Evolutionary conservation across 2,113 vertebrate genomes (phyloP), one percentile per base, ranked within the genome.

Genomic region (Cavia aperea): DNA sequence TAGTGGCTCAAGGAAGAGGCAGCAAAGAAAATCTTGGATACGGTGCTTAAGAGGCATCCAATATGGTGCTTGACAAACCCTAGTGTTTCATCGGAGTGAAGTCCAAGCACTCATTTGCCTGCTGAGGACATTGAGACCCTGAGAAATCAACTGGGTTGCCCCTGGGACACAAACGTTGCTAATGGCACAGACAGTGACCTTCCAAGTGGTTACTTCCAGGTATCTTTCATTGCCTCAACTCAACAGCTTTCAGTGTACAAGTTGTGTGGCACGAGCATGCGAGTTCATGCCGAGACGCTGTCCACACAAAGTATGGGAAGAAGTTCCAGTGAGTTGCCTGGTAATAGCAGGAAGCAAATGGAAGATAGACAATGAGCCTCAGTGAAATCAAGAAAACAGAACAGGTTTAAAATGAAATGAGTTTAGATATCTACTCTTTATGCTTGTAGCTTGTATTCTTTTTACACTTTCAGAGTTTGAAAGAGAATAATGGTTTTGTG

Each of bases 401-500:
- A 92, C 51, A 89, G 18, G 19, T 63, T 83, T 89, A 31, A 43
- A 93, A 75, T 43, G 87, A 70, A 92, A 36, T 18, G 23, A 75
- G 31, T 81, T 84, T 19, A 66, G 70, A 84, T 46, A 68, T 36
- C 18, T 75, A 6, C 24, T 60, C 4, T 87, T 21, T 60, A 26
- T 18, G 1, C 60, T n/a, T 58, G 0, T 81, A 58, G 62, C 81
- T 54, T 81, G 31, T 83, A 39, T 36, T 36, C 23, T 19, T 56
- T 75, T 81, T 70, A 31, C 18, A 36, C 33, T 23, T 88, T 72
- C 73, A 73, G 77, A 93, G 65, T 81, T 72, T 36, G 77, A 81
- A 89, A 91, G 29, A 24, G 21, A 90, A 36, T 86, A 4, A 13
- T 0, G 14, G 68, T 93, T 95, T 89, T 84, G n/a, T 94, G 93